Evolutionary conservation across 2,888 invertebrate genomes (phyloP), one percentile per base, ranked within the genome.

Genomic region (Belgica antarctica): DNA sequence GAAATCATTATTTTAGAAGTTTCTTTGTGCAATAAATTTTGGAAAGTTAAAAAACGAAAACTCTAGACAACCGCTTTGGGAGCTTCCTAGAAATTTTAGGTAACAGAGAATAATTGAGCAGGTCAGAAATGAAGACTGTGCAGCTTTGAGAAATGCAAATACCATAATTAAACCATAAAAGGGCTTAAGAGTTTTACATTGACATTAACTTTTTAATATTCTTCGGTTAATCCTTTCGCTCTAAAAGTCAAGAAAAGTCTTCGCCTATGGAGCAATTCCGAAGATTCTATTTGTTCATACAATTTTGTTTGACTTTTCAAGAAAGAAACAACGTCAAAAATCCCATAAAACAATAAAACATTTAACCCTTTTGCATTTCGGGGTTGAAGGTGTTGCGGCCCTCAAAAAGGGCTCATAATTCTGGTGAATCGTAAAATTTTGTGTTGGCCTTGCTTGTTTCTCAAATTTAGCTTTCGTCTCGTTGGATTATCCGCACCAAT

Each of bases 131-230:
- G 2, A 52, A 10, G 24, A 12, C 8, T n/a, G n/a, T n/a, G n/a
- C n/a, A n/a, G n/a, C n/a, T n/a, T n/a, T n/a, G 15, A 52, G 19
- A 22, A 22, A 24, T 5, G 19, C 57, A 22, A 22, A 22, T 5
- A 22, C 57, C 41, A 66, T 68, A 68, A 68, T 68, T 68, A 68
- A 68, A 68, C 68, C 52, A 68, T 68, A 68, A 68, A 68, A 68
- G 25, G 22, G 68, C 68, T 68, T 68, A 68, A 25, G 25, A 68
- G 34, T 57, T 57, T 65, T 65, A 17, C 19, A 27, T 57, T 28
- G 31, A 34, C 68, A 68, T 68, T 68, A 68, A 47, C 68, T 68
- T 68, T 28, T 68, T 68, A 68, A 68, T 68, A 68, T 47, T 34
- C 25, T 57, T 47, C 28, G 52, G 15, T 57, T 68, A 68, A 68